Evolutionary conservation across 1,140 invertebrate genomes (phyloP), one percentile per base, ranked within the genome.

Genomic region (Lasaia peninsularis): DNA sequence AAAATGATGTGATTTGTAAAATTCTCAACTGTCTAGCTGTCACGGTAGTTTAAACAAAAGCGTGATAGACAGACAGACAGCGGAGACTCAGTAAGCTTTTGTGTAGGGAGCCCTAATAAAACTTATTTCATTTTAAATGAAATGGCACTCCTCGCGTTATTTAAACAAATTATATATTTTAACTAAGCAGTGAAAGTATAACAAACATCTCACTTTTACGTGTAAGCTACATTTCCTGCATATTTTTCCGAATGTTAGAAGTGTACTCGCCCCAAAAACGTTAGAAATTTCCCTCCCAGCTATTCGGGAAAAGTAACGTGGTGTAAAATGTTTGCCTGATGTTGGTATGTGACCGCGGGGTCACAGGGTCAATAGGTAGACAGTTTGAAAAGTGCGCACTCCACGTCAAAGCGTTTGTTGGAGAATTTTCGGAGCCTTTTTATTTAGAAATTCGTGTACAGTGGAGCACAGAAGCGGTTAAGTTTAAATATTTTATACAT

Each of bases 281-380:
- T 48, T 48, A 11, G 20, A 48, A 48, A 48, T 48, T 48, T 48
- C 44, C 44, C 44, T 48, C 21, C 20, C 11, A 48, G 20, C 40
- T 21, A 48, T 55, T 20, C 16, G 31, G 48, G 35, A 57, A 18
- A 58, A 63, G 67, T 67, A 56, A 58, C 62, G 54, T 63, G 58
- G 56, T 24, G 66, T 58, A 60, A 63, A 63, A 65, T 50, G 60
- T 52, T 60, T 64, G 37, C 35, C 40, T 48, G 53, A 58, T 58
- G 37, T 53, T 51, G 58, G 62, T 52, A 60, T 58, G 59, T 65
- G 59, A 62, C 67, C 58, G 59, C 35, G 56, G 49, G 66, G 48
- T 71, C 69, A 65, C 49, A 58, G 50, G 66, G 69, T 71, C 63
- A 65, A 63, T 44, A 70, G 40, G 40, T 48, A 48, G 65, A 67